Evolutionary conservation across 2,113 vertebrate species (phyloP).

Genomic region (Connochaetes taurinus): DNA sequence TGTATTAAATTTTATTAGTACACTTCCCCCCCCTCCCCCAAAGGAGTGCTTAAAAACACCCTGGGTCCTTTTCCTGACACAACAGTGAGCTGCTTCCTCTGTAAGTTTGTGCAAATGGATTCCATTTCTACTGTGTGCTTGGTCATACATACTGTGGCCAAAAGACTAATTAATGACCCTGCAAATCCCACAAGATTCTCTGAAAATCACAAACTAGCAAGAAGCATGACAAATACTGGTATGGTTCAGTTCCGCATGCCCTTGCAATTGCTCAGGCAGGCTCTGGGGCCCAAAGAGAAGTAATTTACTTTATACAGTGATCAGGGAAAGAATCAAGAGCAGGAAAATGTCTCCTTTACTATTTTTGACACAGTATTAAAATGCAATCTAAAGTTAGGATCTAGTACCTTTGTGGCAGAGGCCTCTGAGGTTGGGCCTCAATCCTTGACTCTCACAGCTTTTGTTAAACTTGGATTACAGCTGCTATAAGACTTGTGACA

Average conservation of each 20-base stretch:
- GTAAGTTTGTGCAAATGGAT: not conserved
- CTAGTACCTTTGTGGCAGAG: not conserved
- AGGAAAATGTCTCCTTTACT: not conserved
- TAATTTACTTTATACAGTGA: slow-evolving; percentile 2
- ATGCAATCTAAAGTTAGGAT: not conserved
- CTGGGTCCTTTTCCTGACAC: not conserved
- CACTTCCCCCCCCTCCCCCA: not conserved
- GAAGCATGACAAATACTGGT: not conserved
- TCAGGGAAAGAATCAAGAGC: slow-evolving; percentile 1
- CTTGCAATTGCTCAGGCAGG: slow-evolving; percentile 17
- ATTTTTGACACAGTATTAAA: not conserved
- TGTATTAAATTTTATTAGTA: not conserved
- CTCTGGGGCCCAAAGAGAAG: slow-evolving; percentile 7
- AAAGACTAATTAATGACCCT: slow-evolving; percentile 23
- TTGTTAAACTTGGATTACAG: not conserved
- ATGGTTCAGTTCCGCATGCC: not conserved
- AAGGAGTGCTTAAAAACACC: not conserved
- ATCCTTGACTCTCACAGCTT: not conserved
- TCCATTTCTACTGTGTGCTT: slow-evolving; percentile 20
- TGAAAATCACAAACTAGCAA: slow-evolving; percentile 43
- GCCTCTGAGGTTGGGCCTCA: not conserved
- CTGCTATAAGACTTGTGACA: not conserved
- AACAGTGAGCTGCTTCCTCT: not conserved
- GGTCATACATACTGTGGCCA: not conserved
- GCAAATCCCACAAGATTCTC: slow-evolving; percentile 19